These are phyloP conservation scores for Paguma larvata DNA, from an alignment of 2,797 vertebrate species.

Conservation along the genomic window DNA sequence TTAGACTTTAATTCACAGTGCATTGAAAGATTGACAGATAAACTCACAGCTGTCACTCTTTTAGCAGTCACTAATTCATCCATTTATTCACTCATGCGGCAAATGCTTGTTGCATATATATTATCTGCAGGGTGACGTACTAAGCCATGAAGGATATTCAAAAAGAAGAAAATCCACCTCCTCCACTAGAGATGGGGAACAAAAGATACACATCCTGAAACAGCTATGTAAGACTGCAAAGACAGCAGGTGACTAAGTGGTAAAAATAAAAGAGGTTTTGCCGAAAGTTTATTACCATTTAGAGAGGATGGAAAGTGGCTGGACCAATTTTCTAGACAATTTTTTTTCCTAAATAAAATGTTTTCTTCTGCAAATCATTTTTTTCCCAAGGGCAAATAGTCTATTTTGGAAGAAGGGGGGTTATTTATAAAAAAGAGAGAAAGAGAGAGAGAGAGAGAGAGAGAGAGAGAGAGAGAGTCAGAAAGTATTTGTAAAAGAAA, in stretches of 20 bases:
- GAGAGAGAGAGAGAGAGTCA: background rate
- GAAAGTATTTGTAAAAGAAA: constrained; percentile 66
- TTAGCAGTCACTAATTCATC: background rate
- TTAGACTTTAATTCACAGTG: background rate
- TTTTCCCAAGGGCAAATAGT: constrained; percentile 58
- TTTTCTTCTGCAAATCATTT: constrained; percentile 58
- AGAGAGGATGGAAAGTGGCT: background rate
- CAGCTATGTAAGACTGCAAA: background rate
- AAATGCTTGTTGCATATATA: background rate
- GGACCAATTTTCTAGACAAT: constrained; percentile 13
- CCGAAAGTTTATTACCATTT: constrained; percentile 11
- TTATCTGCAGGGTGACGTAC: background rate
- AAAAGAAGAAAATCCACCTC: background rate
- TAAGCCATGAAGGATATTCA: background rate
- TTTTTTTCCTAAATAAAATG: constrained; percentile 14
- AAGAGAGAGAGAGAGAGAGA: background rate
- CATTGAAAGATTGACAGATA: constrained; percentile 36
- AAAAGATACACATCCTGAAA: background rate
- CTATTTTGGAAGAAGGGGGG: constrained; percentile 66
- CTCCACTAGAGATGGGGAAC: background rate
- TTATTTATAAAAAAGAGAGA: constrained; percentile 55
- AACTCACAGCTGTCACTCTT: background rate
- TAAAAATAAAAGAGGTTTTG: background rate
- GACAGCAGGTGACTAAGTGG: background rate
- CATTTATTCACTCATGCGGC: background rate